phyloP scores from a whole-genome alignment of 1,140 invertebrate species.

The Platyscapa corneri region DNA sequence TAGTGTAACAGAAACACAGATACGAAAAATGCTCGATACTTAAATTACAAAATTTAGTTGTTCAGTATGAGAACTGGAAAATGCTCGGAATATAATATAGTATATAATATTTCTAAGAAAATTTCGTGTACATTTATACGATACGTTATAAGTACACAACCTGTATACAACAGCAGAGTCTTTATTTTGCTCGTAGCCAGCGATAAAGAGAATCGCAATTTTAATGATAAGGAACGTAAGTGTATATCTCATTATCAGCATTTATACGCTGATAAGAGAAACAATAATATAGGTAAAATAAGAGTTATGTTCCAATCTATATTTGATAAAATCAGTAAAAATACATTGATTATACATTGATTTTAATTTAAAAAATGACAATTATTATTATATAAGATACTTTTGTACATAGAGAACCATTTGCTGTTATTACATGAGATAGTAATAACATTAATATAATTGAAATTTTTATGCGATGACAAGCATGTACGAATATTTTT shows the following conservation, averaged over 20 bases:
- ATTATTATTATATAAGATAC: background rate
- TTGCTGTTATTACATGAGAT: background rate
- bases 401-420: no score
- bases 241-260: constrained; percentile 38
- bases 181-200: constrained; percentile 18
- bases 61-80: background rate
- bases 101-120: constrained; percentile 23
- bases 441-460: background rate
- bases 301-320: constrained; percentile 29
- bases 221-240: constrained; percentile 20
- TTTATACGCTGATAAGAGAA: constrained; percentile 32
- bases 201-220: constrained; percentile 42
- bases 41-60: background rate
- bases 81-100: background rate
- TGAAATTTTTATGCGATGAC: background rate
- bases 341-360: background rate
- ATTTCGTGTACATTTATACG: background rate
- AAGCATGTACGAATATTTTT: background rate
- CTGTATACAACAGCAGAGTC: constrained; percentile 18
- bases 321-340: constrained; percentile 16
- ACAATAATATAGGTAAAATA: constrained; percentile 8
- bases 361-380: background rate
- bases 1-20: background rate
- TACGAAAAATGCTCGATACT: background rate
- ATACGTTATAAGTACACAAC: constrained; percentile 20